These are phyloP conservation scores for Microtus pennsylvanicus DNA, from an alignment of 2,113 vertebrate species.

Conservation along the genomic window DNA sequence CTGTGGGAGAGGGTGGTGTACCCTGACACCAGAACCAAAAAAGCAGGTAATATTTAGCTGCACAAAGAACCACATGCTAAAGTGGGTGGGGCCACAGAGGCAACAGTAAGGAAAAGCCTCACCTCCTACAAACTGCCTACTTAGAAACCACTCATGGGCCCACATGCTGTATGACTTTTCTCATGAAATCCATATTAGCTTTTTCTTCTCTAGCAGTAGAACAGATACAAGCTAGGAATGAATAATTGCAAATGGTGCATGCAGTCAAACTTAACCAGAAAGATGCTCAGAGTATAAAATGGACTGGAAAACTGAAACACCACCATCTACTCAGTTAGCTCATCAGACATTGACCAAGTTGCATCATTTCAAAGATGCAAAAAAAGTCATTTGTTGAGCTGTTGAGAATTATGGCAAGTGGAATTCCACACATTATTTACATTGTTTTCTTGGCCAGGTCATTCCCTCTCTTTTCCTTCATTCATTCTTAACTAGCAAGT, in stretches of 20 bases:
- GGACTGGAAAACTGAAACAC: neutral
- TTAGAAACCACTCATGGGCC: conserved; percentile 8
- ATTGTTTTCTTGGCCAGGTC: conserved; percentile 9
- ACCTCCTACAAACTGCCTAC: neutral
- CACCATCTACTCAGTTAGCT: neutral
- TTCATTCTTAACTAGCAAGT: conserved; percentile 32
- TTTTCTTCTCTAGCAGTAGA: conserved; percentile 45
- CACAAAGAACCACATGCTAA: neutral
- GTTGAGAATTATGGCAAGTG: conserved; percentile 19
- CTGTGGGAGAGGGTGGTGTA: neutral
- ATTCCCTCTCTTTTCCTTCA: neutral
- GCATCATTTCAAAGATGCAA: neutral
- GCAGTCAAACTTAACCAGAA: conserved; percentile 49
- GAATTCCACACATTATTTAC: conserved; percentile 24
- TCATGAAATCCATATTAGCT: conserved; percentile 5
- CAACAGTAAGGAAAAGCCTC: conserved; percentile 14
- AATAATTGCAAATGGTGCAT: conserved; percentile 42
- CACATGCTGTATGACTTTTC: conserved; percentile 18
- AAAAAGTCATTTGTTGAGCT: neutral
- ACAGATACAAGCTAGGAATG: conserved; percentile 50
- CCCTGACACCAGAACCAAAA: neutral
- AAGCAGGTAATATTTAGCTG: neutral
- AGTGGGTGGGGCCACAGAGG: neutral
- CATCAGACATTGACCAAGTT: conserved; percentile 18
- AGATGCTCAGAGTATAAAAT: neutral